These are phyloP conservation scores for Heterohyrax brucei DNA, from an alignment of 2,797 vertebrate species.

Conservation along the genomic window DNA sequence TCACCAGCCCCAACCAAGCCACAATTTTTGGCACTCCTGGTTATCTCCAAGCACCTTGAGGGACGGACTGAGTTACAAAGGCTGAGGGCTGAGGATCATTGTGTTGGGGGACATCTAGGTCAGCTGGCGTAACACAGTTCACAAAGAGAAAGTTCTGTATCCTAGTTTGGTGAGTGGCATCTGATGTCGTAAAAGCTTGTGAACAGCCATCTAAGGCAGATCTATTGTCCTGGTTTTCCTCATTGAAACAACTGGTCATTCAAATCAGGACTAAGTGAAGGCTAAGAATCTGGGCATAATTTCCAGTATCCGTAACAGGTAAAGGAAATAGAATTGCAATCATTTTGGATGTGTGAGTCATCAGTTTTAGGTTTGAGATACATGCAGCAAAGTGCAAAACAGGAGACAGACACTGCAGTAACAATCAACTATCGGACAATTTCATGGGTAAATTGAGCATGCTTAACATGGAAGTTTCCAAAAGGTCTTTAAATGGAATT, in stretches of 20 bases:
- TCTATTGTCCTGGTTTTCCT: not conserved
- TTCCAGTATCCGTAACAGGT: slow-evolving; percentile 74
- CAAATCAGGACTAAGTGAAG: slow-evolving; percentile 78
- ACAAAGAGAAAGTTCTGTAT: no score
- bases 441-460: slow-evolving; percentile 42
- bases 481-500: slow-evolving; percentile 55
- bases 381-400: slow-evolving; percentile 74
- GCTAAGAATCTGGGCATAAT: slow-evolving; percentile 81
- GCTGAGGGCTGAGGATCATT: no score
- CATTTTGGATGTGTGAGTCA: slow-evolving; percentile 35
- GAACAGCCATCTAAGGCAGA: no score
- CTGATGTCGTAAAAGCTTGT: no score
- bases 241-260: slow-evolving; percentile 80
- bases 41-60: no score
- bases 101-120: no score
- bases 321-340: slow-evolving; percentile 81
- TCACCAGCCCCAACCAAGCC: no score
- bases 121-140: no score
- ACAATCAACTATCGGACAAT: slow-evolving; percentile 54
- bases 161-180: no score
- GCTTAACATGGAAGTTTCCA: not conserved
- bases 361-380: slow-evolving; percentile 81
- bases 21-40: no score
- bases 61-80: no score
- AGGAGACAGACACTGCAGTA: slow-evolving; percentile 73